Conservation (phyloP, 2,888 invertebrate species). For the Lampropteryx suffumata region DNA sequence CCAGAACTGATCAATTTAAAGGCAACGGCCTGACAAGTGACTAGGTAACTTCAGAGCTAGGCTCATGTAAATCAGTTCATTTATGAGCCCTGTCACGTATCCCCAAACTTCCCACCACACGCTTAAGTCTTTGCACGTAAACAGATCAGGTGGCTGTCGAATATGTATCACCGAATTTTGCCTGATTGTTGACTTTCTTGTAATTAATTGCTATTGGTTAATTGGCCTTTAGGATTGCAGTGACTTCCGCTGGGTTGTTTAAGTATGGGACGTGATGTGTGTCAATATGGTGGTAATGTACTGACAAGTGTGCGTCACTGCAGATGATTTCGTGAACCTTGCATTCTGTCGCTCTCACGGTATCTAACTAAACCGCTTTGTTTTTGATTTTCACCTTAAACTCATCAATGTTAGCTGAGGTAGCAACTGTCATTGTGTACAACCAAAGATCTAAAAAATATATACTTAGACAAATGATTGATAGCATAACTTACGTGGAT, state of each 20-base stretch:
- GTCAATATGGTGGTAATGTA: conserved; percentile 8
- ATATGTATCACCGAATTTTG: conserved; percentile 57
- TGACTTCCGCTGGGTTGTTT: conserved; percentile 24
- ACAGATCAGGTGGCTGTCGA: conserved; percentile 48
- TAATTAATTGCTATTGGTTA: conserved; percentile 56
- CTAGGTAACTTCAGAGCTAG: background rate
- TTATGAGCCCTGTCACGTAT: conserved; percentile 51
- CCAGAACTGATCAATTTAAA: too few relatives aligned
- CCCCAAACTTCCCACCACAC: conserved; percentile 48
- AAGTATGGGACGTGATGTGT: conserved; percentile 26
- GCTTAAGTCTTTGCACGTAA: conserved; percentile 58
- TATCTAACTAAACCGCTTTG: too few relatives aligned
- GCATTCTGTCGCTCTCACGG: background rate
- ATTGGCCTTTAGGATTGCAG: conserved; percentile 36
- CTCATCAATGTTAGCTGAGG: too few relatives aligned
- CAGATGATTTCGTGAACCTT: background rate
- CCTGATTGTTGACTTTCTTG: conserved; percentile 62
- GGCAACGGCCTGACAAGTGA: too few relatives aligned
- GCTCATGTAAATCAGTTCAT: background rate
- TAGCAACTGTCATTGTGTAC: too few relatives aligned
- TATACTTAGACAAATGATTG: too few relatives aligned
- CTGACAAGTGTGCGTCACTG: conserved; percentile 3
- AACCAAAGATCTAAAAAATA: too few relatives aligned
- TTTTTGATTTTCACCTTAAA: too few relatives aligned
- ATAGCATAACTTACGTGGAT: too few relatives aligned